These are phyloP conservation scores for Ectemnius continuus DNA, from an alignment of 2,888 invertebrate species.

Conservation along the genomic window DNA sequence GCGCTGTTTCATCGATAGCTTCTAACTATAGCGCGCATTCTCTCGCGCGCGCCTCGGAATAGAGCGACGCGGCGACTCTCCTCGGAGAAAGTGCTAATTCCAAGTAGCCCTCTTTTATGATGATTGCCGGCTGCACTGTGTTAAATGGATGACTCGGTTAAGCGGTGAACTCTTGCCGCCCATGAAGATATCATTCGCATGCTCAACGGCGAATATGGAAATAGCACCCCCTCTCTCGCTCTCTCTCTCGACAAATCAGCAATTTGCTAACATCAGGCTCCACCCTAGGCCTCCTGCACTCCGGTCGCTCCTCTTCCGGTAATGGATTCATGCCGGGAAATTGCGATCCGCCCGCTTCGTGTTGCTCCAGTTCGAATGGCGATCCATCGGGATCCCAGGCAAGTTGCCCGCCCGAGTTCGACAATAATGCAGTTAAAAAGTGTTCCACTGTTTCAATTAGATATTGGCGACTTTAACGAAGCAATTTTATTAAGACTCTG, in stretches of 20 bases:
- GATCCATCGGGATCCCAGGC: background rate
- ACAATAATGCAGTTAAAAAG: background rate
- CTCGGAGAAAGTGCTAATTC: no score
- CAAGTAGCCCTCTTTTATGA: no score
- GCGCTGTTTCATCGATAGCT: no score
- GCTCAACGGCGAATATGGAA: background rate
- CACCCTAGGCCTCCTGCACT: conserved; percentile 37
- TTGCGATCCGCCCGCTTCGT: conserved; percentile 55
- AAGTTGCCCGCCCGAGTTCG: background rate
- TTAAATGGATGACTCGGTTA: no score
- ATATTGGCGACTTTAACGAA: background rate
- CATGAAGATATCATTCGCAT: no score
- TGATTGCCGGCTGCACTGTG: no score
- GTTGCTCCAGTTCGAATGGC: conserved; percentile 16
- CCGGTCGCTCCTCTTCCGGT: conserved; percentile 44
- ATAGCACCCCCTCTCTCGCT: background rate
- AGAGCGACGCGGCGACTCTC: no score
- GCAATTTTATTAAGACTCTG: background rate
- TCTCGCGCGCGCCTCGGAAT: no score
- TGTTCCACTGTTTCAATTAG: background rate
- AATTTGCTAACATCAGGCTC: conserved; percentile 58
- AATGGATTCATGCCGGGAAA: conserved; percentile 52
- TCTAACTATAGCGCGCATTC: no score
- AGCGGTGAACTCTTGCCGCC: no score
- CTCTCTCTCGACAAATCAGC: conserved; percentile 55